A percentile compares a stretch with the other conserved stretches of the same genome.
These are phyloP conservation scores for Diploptera punctata DNA, from an alignment of 2,888 invertebrate species.

Conservation along the genomic window DNA sequence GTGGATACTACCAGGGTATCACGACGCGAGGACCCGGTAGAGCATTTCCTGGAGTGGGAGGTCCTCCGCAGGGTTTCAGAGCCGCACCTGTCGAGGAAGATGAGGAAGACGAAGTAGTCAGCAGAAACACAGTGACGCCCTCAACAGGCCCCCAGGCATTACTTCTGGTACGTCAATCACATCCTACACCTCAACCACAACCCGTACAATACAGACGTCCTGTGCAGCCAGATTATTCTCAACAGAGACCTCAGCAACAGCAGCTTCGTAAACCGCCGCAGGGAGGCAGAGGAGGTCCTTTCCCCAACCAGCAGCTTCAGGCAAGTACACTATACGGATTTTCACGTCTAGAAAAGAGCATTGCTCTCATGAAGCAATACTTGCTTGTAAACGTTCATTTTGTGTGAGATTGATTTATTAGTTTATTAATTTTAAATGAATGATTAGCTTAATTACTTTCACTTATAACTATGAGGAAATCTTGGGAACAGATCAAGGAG, in stretches of 20 bases:
- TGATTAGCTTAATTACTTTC: too few relatives aligned
- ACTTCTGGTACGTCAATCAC: constrained; percentile 43
- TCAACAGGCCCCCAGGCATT: constrained; percentile 35
- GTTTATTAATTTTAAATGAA: too few relatives aligned
- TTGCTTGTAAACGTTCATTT: too few relatives aligned
- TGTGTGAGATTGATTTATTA: too few relatives aligned
- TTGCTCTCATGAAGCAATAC: too few relatives aligned
- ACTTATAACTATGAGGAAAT: too few relatives aligned
- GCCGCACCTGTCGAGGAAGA: constrained; percentile 46
- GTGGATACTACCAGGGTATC: constrained; percentile 44
- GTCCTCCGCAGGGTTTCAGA: constrained; percentile 48
- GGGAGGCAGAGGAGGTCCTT: constrained; percentile 37
- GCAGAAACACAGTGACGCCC: constrained; percentile 37
- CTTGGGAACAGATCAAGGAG: too few relatives aligned
- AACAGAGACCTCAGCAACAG: constrained; percentile 38
- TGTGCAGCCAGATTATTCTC: constrained; percentile 32
- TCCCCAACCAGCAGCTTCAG: constrained; percentile 33
- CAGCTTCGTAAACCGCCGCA: constrained; percentile 35
- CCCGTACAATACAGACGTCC: neutral
- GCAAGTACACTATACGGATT: too few relatives aligned
- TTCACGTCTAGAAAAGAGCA: too few relatives aligned
- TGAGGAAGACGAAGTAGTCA: constrained; percentile 46
- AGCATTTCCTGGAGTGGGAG: constrained; percentile 31
- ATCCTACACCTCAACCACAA: constrained; percentile 40
- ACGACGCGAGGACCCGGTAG: constrained; percentile 34